Conservation (phyloP, 2,888 invertebrate species). For the Disparrhopalites patrizii region DNA sequence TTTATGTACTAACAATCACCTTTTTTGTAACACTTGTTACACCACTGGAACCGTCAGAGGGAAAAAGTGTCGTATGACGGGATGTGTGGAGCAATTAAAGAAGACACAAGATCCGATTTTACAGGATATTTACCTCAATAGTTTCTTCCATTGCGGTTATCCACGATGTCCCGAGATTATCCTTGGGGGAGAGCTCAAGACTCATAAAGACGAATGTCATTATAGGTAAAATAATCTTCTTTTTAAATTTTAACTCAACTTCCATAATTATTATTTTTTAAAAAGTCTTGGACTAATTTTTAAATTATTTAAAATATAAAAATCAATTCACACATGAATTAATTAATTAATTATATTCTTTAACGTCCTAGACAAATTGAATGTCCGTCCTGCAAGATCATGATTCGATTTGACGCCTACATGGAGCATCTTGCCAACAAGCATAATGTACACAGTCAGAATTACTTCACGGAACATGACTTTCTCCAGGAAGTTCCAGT, state of each 20-base stretch:
- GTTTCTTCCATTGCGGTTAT: conserved; percentile 9
- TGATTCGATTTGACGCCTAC: not conserved
- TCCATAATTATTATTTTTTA: no score
- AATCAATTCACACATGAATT: not conserved
- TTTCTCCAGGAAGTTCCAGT: not conserved
- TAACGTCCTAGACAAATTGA: not conserved
- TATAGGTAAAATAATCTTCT: conserved; percentile 2
- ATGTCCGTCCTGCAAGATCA: conserved; percentile 5
- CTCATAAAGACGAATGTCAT: conserved; percentile 4
- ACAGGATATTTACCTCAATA: conserved; percentile 1
- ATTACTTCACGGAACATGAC: not conserved
- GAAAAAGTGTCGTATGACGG: conserved; percentile 23
- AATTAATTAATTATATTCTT: not conserved
- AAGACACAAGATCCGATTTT: conserved; percentile 15
- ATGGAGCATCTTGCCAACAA: not conserved
- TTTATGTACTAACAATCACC: conserved; percentile 8
- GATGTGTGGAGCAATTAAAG: conserved; percentile 8
- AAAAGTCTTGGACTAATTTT: no score
- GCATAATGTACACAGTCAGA: not conserved
- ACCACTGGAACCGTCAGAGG: conserved; percentile 1
- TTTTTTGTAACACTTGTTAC: conserved; percentile 7
- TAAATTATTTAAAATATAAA: not conserved
- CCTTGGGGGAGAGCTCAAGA: conserved; percentile 11
- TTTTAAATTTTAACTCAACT: no score
- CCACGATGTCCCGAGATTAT: not conserved